Percentiles rank a stretch among this genome's conserved stretches.
Conservation (phyloP, 1,140 invertebrate species). For the Archivesica marissinica region DNA sequence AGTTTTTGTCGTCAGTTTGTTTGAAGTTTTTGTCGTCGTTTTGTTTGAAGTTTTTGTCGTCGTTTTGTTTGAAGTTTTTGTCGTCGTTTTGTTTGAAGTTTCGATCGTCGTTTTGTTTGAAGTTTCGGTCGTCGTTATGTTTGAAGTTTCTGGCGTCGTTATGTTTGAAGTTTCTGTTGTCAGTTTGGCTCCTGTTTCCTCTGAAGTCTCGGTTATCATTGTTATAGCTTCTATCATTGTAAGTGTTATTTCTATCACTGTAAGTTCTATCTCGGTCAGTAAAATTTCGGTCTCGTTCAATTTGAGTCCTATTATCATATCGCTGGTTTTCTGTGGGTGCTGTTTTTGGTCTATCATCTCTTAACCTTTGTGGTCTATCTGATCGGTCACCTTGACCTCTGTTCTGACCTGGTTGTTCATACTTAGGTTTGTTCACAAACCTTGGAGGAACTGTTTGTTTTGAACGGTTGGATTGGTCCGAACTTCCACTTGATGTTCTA, state of each 20-base stretch:
- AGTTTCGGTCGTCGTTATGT: no score
- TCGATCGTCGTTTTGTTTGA: neutral
- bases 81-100: slow-evolving; percentile 10
- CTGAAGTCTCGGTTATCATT: slow-evolving; percentile 11
- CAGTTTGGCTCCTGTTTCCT: slow-evolving; percentile 16
- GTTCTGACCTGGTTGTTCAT: slow-evolving; percentile 26
- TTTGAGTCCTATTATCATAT: slow-evolving; percentile 32
- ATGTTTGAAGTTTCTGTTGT: neutral
- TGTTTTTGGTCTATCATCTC: slow-evolving; percentile 31
- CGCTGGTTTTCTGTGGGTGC: slow-evolving; percentile 1
- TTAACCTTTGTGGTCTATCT: slow-evolving; percentile 24
- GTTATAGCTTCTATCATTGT: slow-evolving; percentile 58
- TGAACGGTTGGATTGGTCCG: slow-evolving; percentile 26
- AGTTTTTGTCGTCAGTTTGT: slow-evolving; percentile 9
- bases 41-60: slow-evolving; percentile 3
- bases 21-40: neutral
- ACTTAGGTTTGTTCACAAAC: slow-evolving; percentile 39
- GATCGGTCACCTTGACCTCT: slow-evolving; percentile 33
- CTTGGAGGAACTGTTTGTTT: slow-evolving; percentile 48
- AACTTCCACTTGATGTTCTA: slow-evolving; percentile 28
- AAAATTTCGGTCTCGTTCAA: neutral
- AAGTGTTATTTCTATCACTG: slow-evolving; percentile 54
- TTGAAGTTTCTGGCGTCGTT: no score
- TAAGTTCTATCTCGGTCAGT: slow-evolving; percentile 48
- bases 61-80: neutral